Evolutionary conservation across 1,140 invertebrate species (phyloP).

Genomic region (Euwallacea fornicatus): DNA sequence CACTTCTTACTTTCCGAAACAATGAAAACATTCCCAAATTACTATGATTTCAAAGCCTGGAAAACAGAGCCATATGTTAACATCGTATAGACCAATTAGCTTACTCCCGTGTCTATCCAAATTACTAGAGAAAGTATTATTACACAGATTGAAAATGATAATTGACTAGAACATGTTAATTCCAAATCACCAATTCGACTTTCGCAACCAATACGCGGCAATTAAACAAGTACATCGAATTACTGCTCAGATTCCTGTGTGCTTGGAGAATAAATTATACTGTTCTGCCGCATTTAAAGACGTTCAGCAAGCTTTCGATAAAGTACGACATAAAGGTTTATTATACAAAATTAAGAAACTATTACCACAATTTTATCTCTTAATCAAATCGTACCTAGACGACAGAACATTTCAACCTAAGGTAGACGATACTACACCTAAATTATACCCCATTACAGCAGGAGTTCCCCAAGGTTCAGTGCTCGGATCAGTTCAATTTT

Average conservation of each 20-base stretch:
- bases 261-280: neutral
- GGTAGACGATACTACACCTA: neutral
- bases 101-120: neutral
- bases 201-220: neutral
- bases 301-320: slow-evolving; percentile 2
- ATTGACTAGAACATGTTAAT: neutral
- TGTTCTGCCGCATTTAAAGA: neutral
- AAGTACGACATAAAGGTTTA: neutral
- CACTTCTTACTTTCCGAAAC: neutral
- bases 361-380: neutral
- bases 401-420: slow-evolving; percentile 1
- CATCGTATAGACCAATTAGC: neutral
- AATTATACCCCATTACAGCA: neutral
- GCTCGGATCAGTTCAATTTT: neutral
- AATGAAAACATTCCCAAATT: neutral
- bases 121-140: neutral
- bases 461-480: neutral
- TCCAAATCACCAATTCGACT: slow-evolving; percentile 5
- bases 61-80: neutral
- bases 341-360: neutral
- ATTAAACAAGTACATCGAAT: slow-evolving; percentile 1
- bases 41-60: neutral
- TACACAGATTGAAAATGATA: neutral
- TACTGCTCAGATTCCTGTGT: neutral
- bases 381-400: neutral